A percentile compares a stretch with the other conserved stretches of the same genome.
Evolutionary conservation across 1,140 invertebrate species (phyloP).

Genomic region (Venturia canescens): DNA sequence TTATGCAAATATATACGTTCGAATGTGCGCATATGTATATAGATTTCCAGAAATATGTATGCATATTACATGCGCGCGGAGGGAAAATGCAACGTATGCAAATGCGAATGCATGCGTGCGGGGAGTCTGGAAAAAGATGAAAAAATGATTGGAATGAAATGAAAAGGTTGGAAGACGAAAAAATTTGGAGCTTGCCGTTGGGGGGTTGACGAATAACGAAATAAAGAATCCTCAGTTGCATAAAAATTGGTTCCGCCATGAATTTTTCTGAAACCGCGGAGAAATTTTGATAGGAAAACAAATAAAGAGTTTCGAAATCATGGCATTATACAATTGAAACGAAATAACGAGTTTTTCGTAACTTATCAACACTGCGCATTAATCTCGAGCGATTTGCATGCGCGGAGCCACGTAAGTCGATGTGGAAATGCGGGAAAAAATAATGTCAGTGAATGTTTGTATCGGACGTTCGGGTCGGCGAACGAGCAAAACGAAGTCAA

Average conservation of each 20-base stretch:
- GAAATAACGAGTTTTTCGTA: background rate
- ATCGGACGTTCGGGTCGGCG: conserved; percentile 34
- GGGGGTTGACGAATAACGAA: too few relatives aligned
- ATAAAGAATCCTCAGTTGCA: too few relatives aligned
- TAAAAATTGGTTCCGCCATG: too few relatives aligned
- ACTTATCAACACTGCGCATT: too few relatives aligned
- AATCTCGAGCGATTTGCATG: too few relatives aligned
- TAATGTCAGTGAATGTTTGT: conserved; percentile 34
- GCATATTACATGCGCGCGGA: background rate
- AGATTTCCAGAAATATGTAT: background rate
- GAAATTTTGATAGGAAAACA: too few relatives aligned
- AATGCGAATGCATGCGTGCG: background rate
- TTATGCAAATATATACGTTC: background rate
- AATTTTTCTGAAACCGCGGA: too few relatives aligned
- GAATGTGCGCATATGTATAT: background rate
- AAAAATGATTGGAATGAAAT: too few relatives aligned
- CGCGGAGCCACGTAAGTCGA: background rate
- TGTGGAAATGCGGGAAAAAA: background rate
- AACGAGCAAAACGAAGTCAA: conserved; percentile 50
- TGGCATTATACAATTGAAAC: background rate
- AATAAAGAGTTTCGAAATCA: background rate
- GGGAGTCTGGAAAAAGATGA: too few relatives aligned
- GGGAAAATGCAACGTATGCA: background rate
- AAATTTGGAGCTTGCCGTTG: too few relatives aligned
- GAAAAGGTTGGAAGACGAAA: too few relatives aligned